A percentile compares a stretch with the other conserved stretches of the same genome.
These are phyloP conservation scores for Chlorodrepanis virens DNA, from an alignment of 2,113 vertebrate genomes.

Conservation along the genomic window DNA sequence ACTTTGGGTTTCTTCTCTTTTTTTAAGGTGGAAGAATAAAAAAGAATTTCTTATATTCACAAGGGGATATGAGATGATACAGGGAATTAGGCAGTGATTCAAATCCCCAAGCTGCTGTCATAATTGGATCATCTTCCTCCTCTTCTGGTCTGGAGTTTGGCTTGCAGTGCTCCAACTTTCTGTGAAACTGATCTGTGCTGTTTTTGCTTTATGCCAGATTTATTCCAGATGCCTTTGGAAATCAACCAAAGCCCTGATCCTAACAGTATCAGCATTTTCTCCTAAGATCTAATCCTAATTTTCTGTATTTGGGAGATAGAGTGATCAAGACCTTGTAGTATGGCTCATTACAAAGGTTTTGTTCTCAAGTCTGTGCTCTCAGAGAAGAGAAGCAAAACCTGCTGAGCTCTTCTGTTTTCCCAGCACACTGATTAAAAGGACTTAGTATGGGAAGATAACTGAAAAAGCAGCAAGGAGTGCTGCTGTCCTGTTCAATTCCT, in stretches of 20 bases:
- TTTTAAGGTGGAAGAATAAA: neutral
- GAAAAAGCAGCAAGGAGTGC: neutral
- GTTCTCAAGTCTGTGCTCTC: neutral
- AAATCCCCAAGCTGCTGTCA: neutral
- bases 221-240: slow-evolving; percentile 7
- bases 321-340: neutral
- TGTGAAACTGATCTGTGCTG: neutral
- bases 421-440: neutral
- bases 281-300: neutral
- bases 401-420: neutral
- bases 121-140: slow-evolving; percentile 13
- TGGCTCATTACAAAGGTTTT: neutral
- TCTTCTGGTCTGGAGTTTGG: slow-evolving; percentile 8
- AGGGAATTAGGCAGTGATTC: slow-evolving; percentile 5
- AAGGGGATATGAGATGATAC: neutral
- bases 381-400: neutral
- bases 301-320: neutral
- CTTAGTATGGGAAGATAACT: neutral
- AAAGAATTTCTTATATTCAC: neutral
- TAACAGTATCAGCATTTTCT: neutral
- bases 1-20: neutral
- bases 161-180: neutral
- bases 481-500: neutral
- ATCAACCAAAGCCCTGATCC: neutral
- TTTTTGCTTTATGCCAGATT: neutral